Base-by-base conservation (phyloP, 2,888 invertebrate species). In the Hypsopygia costalis region DNA sequence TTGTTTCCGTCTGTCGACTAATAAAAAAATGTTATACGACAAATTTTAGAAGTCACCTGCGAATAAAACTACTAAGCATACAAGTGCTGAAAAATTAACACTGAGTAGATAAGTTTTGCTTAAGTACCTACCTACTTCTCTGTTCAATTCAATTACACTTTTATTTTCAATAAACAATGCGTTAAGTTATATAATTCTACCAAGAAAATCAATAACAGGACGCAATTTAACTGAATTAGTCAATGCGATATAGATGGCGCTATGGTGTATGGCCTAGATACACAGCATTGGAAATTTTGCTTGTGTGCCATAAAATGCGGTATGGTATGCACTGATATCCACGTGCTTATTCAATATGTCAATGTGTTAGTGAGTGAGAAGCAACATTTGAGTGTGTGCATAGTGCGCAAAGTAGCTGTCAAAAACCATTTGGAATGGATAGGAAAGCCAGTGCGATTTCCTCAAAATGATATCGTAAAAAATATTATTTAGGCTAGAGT, bases 351-450 rank as follows among this genome's bases (percentile, higher is more conserved):
- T 9, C 8, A 31, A 11, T 30, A 9, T 31, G 6, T 28, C n/a
- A 20, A 8, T 27, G 16, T 27, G 28, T 33, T 25, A 16, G 40
- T 34, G 28, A 25, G 11, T 39, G 1, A 10, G n/a, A n/a, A n/a
- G n/a, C n/a, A n/a, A n/a, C n/a, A n/a, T n/a, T n/a, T 33, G 12
- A 30, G 31, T 58, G 62, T 58, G 43, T 50, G 51, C 38, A 40
- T 52, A 69, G 72, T 64, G 71, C 71, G 64, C 72, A 67, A 62
- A 64, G 62, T 71, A 74, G 67, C 78, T 85, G 85, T 82, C 82
- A 83, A 77, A 78, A 68, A 68, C 60, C 52, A 58, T 73, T 60
- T 55, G 25, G 48, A 22, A 42, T 33, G 40, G 37, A 65, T 55
- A 61, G 48, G 48, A 61, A 53, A 66, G 54, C 53, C 56, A 69